Conservation (phyloP, 2,888 invertebrate species). For the Matsumyia berberina region DNA sequence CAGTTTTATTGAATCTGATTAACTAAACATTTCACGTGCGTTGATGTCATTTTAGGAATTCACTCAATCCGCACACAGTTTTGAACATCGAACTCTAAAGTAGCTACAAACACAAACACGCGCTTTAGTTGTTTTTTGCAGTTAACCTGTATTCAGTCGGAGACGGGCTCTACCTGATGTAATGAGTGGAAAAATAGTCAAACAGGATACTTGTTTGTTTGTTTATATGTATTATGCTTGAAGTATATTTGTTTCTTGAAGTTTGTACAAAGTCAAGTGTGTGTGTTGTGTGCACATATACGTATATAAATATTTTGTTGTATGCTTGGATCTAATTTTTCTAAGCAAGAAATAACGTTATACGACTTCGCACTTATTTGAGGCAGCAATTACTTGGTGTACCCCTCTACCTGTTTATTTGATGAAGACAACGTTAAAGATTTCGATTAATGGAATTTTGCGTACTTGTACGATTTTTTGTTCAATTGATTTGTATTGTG, state of each 20-base stretch:
- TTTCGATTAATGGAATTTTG: conserved; percentile 6
- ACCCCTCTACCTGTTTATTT: background rate
- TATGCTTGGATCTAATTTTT: background rate
- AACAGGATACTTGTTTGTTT: background rate
- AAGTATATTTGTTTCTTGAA: conserved; percentile 10
- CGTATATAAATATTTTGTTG: background rate
- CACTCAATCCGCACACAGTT: background rate
- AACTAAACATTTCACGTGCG: conserved; percentile 48
- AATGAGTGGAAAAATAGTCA: conserved; percentile 33
- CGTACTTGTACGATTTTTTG: background rate
- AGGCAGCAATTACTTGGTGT: background rate
- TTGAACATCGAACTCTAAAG: conserved; percentile 6
- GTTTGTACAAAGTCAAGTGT: background rate
- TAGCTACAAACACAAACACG: background rate
- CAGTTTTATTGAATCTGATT: conserved; percentile 36
- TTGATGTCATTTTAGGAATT: conserved; percentile 40
- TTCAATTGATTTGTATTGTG: conserved; percentile 9
- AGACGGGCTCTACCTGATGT: conserved; percentile 33
- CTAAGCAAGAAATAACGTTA: background rate
- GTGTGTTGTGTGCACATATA: background rate
- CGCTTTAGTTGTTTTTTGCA: conserved; percentile 6
- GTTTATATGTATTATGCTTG: background rate
- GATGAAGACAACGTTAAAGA: background rate
- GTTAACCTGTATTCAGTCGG: conserved; percentile 19
- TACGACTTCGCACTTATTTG: background rate